Conservation (phyloP, 2,888 invertebrate genomes). For the Pammene aurita region DNA sequence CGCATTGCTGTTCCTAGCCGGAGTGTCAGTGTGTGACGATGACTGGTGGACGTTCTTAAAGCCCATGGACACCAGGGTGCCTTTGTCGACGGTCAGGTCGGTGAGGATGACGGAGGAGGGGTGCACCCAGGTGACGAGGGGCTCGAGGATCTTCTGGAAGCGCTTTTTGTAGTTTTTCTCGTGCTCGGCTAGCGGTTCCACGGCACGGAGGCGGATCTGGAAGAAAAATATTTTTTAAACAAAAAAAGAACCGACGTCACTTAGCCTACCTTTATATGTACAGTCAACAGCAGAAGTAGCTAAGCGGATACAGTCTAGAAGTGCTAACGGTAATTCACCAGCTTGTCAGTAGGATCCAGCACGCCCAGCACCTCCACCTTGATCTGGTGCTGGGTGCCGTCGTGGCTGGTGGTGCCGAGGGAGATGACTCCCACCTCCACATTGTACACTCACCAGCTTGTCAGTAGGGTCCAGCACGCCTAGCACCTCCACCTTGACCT, state of each 20-base stretch:
- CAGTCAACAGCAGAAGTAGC: too few relatives aligned
- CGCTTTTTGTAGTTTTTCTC: constrained; percentile 91
- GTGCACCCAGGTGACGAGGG: constrained; percentile 90
- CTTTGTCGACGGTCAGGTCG: constrained; percentile 92
- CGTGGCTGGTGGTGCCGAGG: too few relatives aligned
- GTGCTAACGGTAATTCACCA: too few relatives aligned
- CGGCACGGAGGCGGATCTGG: constrained; percentile 89
- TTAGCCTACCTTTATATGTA: too few relatives aligned
- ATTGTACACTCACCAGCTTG: too few relatives aligned
- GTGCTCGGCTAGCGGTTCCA: constrained; percentile 90
- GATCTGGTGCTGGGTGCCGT: too few relatives aligned
- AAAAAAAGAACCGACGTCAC: background rate
- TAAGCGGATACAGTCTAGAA: too few relatives aligned
- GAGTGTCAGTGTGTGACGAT: constrained; percentile 71
- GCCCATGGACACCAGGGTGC: constrained; percentile 89
- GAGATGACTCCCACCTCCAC: too few relatives aligned
- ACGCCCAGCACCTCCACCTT: too few relatives aligned
- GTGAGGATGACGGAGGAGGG: constrained; percentile 90
- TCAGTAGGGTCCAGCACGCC: too few relatives aligned
- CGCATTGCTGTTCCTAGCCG: constrained; percentile 85
- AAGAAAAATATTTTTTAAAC: constrained; percentile 29
- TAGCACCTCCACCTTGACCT: too few relatives aligned
- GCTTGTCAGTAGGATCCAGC: too few relatives aligned
- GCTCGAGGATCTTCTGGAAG: constrained; percentile 92
- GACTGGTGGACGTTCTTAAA: constrained; percentile 90